Conservation (phyloP, 37 sponge, comb jelly and placozoan species). For the Agelas oroides region DNA sequence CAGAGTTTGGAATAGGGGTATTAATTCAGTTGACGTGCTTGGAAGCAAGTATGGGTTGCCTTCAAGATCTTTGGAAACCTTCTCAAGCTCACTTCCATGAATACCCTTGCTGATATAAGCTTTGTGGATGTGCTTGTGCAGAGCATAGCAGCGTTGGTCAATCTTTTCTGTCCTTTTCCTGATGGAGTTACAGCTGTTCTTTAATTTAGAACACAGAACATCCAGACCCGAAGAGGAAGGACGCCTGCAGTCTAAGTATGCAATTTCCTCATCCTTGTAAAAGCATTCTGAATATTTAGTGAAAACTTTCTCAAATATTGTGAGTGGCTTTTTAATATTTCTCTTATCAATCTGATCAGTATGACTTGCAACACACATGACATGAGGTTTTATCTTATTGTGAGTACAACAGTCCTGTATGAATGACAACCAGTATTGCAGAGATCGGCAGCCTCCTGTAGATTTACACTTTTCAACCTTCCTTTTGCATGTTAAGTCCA, state of each 20-base stretch:
- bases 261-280: too few species aligned
- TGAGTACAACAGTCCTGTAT: neutral
- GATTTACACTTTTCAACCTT: too few species aligned
- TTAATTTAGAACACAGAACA: too few species aligned
- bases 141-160: too few species aligned
- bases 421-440: constrained; percentile 22
- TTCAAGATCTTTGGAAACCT: neutral
- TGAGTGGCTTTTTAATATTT: neutral
- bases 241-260: too few species aligned
- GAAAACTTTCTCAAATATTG: neutral
- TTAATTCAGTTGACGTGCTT: neutral
- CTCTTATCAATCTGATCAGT: neutral
- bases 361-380: constrained; percentile 28
- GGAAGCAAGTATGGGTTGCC: constrained; percentile 2
- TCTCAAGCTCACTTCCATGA: neutral
- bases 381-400: constrained; percentile 4
- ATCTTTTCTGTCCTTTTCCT: too few species aligned
- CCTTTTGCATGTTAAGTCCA: too few species aligned
- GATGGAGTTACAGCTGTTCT: too few species aligned
- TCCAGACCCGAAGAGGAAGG: too few species aligned
- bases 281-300: neutral
- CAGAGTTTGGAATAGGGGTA: constrained; percentile 4
- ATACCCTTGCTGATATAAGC: neutral
- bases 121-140: too few species aligned
- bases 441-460: too few species aligned